A percentile compares a stretch with the other conserved stretches of the same genome.
phyloP scores from a whole-genome alignment of 2,888 invertebrate genomes.

The Tetheella fluctuosa region DNA sequence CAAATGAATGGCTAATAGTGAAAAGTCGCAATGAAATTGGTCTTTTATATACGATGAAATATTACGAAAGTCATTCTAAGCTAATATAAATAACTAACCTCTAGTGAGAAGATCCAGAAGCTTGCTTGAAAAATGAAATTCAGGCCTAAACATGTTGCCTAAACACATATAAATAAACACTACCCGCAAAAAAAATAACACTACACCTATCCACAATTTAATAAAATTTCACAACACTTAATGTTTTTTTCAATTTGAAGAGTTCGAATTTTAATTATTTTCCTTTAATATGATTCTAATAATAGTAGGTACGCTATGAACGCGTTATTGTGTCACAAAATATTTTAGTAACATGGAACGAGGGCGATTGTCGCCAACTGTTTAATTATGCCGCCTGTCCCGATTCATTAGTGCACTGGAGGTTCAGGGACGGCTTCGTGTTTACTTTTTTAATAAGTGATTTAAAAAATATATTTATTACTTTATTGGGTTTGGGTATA shows the following conservation, averaged over 20 bases:
- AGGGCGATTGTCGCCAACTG: slow-evolving; percentile 74
- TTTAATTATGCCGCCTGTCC: slow-evolving; percentile 79
- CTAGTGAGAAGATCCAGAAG: slow-evolving; percentile 73
- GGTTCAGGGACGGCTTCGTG: slow-evolving; percentile 64
- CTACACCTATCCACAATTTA: background rate
- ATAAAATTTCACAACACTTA: slow-evolving; percentile 15
- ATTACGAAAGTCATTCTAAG: background rate
- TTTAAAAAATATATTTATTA: background rate
- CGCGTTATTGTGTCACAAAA: slow-evolving; percentile 46
- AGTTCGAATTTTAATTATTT: slow-evolving; percentile 1
- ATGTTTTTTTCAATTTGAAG: too few species aligned
- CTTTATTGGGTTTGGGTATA: background rate
- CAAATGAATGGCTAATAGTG: too few species aligned
- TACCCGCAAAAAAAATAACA: slow-evolving; percentile 10
- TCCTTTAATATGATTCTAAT: background rate
- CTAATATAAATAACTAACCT: slow-evolving; percentile 52
- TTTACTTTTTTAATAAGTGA: slow-evolving; percentile 15
- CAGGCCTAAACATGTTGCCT: slow-evolving; percentile 67
- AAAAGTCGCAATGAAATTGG: too few species aligned
- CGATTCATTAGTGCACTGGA: slow-evolving; percentile 79
- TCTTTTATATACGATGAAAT: too few species aligned
- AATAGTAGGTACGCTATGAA: slow-evolving; percentile 27
- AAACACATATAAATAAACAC: slow-evolving; percentile 16
- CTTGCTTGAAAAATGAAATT: slow-evolving; percentile 79
- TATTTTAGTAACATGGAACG: slow-evolving; percentile 64